A percentile compares a stretch with the other conserved stretches of the same genome.
These are phyloP conservation scores for Sminthurinus aureus DNA, from an alignment of 2,888 invertebrate species.

Conservation along the genomic window DNA sequence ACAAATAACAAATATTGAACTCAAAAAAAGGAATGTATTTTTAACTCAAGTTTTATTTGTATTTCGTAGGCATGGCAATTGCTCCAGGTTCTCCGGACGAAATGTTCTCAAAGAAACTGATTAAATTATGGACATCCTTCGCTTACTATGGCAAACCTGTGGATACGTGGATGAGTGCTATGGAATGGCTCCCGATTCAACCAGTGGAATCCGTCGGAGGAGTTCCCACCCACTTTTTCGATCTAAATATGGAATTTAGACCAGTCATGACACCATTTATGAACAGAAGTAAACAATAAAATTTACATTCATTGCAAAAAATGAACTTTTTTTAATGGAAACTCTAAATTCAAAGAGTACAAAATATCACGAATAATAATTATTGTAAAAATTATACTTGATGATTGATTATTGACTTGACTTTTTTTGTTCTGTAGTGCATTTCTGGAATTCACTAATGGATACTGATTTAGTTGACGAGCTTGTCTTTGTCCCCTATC, in stretches of 20 bases:
- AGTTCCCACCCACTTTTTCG: slow-evolving; percentile 35
- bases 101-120: slow-evolving; percentile 33
- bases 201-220: slow-evolving; percentile 27
- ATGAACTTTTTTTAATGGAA: no score
- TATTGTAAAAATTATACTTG: no score
- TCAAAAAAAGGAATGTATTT: no score
- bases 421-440: neutral
- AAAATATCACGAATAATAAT: no score
- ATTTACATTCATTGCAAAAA: no score
- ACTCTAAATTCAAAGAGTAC: no score
- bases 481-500: slow-evolving; percentile 29
- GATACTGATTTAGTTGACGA: slow-evolving; percentile 32
- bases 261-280: slow-evolving; percentile 28
- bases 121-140: slow-evolving; percentile 31
- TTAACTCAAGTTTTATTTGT: slow-evolving; percentile 26
- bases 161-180: slow-evolving; percentile 30
- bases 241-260: slow-evolving; percentile 10
- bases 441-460: slow-evolving; percentile 35
- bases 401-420: no score
- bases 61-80: neutral
- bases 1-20: no score
- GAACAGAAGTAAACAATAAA: slow-evolving; percentile 3
- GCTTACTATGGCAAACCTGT: slow-evolving; percentile 28
- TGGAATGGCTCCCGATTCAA: slow-evolving; percentile 39
- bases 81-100: slow-evolving; percentile 23